Base-by-base conservation (phyloP, 1,140 invertebrate species). In the Helicoverpa zea region DNA sequence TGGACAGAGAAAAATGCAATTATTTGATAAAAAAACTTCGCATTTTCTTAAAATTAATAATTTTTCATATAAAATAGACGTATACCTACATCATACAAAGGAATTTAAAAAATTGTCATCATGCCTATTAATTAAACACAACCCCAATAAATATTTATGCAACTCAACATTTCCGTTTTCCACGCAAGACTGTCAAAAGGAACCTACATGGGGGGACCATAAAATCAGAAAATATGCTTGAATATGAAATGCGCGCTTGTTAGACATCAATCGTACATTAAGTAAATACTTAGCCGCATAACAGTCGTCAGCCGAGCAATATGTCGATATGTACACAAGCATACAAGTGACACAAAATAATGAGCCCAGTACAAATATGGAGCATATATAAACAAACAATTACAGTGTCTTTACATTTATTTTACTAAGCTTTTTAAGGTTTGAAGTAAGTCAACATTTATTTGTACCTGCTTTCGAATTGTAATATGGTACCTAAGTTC, bases 361-460 rank as follows among this genome's bases (percentile, higher is more conserved):
- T 89, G 89, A 90, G 88, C 85, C 86, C 80, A 81, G 84, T 82
- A 86, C 86, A 91, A 90, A 91, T 84, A 91, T 70, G 76, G 75
- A 81, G 66, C 81, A 86, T 80, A 87, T 87, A 90, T 86, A 84
- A 63, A 84, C 84, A 84, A 88, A 88, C 63, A 68, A 79, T 79
- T 79, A 79, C 51, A 56, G 30, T 35, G 64, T 61, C 49, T 5
- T 11, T 56, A 54, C 49, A 59, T 78, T 43, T 30, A n/a, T 76
- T 72, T 66, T 52, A 30, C 5, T 72, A 13, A 43, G 35, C 35
- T 43, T 43, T 43, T 43, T 7, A 23, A 43, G 35, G 35, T 43
- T 43, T 43, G 35, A 43, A 43, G 35, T 43, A 7, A 43, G 35
- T 43, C 35, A 43, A 43, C 35, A 43, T 43, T 43, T 43, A 43